Percentiles rank a stretch among this genome's conserved stretches.
Conservation (phyloP, 2,888 invertebrate genomes). For the Odontocolon sp. region DNA sequence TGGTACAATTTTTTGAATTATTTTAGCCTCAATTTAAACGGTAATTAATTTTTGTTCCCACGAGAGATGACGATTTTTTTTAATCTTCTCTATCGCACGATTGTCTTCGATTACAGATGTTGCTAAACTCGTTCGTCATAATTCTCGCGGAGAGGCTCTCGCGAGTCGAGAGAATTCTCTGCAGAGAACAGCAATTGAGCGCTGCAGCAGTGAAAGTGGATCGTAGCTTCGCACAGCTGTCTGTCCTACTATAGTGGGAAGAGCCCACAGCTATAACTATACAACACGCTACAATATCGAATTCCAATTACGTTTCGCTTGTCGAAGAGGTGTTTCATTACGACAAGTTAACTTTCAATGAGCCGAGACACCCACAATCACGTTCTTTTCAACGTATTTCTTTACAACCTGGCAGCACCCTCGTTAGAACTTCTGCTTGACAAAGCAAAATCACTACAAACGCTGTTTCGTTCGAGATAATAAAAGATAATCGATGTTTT, state of each 20-base stretch:
- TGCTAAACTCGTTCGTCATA: constrained; percentile 56
- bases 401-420: too few relatives aligned
- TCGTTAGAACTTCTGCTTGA: too few relatives aligned
- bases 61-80: constrained; percentile 15
- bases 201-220: constrained; percentile 65
- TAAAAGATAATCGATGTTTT: too few relatives aligned
- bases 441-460: not conserved
- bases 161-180: constrained; percentile 9
- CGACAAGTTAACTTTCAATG: constrained; percentile 27
- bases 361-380: constrained; percentile 13
- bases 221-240: constrained; percentile 20
- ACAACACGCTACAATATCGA: constrained; percentile 23
- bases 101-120: constrained; percentile 35
- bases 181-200: not conserved
- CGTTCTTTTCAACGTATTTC: too few relatives aligned
- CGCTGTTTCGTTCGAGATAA: not conserved
- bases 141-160: constrained; percentile 22
- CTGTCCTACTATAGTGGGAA: constrained; percentile 21
- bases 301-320: constrained; percentile 39
- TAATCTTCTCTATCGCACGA: constrained; percentile 3
- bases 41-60: constrained; percentile 40
- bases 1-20: too few relatives aligned
- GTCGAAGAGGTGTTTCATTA: constrained; percentile 24
- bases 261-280: constrained; percentile 31
- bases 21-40: too few relatives aligned